These are phyloP conservation scores for Epizoanthus ramosus DNA, from an alignment of 92 coral and sea anemone species.

Conservation along the genomic window DNA sequence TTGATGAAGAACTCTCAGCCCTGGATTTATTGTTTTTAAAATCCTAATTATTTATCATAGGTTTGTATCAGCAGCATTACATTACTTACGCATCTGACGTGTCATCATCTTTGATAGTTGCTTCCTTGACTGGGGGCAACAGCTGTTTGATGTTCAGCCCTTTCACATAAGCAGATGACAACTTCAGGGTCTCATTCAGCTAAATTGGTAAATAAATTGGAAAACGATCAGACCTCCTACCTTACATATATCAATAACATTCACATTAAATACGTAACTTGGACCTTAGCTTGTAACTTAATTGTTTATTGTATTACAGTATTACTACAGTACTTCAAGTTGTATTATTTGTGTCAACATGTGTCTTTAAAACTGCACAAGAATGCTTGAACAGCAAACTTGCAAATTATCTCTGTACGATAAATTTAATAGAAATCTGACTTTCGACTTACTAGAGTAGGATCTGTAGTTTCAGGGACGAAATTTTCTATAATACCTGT, in stretches of 20 bases:
- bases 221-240: neutral
- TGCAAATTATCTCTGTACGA: neutral
- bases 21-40: no score
- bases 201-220: slow-evolving; percentile 35
- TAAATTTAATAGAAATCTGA: neutral
- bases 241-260: neutral
- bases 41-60: no score
- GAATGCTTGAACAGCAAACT: neutral
- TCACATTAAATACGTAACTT: no score
- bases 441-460: slow-evolving; percentile 65
- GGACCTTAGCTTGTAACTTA: no score
- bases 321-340: no score
- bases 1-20: no score
- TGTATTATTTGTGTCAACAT: no score
- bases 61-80: no score
- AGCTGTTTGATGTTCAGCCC: slow-evolving; percentile 85
- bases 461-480: slow-evolving; percentile 95
- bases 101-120: slow-evolving; percentile 90
- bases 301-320: no score
- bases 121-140: slow-evolving; percentile 94
- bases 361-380: no score
- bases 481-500: slow-evolving; percentile 91
- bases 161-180: slow-evolving; percentile 81
- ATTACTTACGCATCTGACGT: slow-evolving; percentile 97
- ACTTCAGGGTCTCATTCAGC: slow-evolving; percentile 85